phyloP scores from a whole-genome alignment of 2,113 vertebrate genomes.

The Heloderma charlesbogerti region DNA sequence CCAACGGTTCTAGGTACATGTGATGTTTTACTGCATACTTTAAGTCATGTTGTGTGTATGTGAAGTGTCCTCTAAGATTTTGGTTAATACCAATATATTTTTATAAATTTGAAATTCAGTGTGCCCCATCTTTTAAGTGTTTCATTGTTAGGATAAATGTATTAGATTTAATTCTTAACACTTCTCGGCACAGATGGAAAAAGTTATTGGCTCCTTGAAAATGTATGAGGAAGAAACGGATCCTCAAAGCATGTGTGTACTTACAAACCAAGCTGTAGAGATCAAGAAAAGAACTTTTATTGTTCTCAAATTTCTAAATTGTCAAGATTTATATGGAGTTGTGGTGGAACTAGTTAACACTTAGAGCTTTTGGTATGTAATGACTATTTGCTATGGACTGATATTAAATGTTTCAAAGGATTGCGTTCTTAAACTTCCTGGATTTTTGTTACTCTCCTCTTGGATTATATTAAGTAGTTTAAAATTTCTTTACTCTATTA shows the following conservation, averaged over 20 bases:
- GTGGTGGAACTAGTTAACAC: constrained; percentile 85
- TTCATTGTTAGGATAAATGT: constrained; percentile 72
- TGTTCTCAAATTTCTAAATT: constrained; percentile 83
- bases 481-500: constrained; percentile 93
- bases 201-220: constrained; percentile 78
- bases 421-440: constrained; percentile 91
- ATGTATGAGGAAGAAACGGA: constrained; percentile 71
- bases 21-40: constrained; percentile 71
- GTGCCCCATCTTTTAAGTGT: constrained; percentile 76
- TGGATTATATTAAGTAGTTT: constrained; percentile 86
- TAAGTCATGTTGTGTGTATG: constrained; percentile 71
- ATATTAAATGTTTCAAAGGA: constrained; percentile 90
- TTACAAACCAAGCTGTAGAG: constrained; percentile 88
- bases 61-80: constrained; percentile 79
- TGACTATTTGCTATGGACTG: constrained; percentile 86
- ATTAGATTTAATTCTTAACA: constrained; percentile 77
- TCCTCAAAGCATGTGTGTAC: constrained; percentile 79
- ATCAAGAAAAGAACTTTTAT: constrained; percentile 78
- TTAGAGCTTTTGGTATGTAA: constrained; percentile 86
- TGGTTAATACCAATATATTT: constrained; percentile 84
- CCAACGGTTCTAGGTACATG: constrained; percentile 72
- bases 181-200: constrained; percentile 81
- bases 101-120: constrained; percentile 80
- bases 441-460: constrained; percentile 87
- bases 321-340: constrained; percentile 82